Conservation (phyloP, 2,113 vertebrate species). For the Bettongia penicillata region DNA sequence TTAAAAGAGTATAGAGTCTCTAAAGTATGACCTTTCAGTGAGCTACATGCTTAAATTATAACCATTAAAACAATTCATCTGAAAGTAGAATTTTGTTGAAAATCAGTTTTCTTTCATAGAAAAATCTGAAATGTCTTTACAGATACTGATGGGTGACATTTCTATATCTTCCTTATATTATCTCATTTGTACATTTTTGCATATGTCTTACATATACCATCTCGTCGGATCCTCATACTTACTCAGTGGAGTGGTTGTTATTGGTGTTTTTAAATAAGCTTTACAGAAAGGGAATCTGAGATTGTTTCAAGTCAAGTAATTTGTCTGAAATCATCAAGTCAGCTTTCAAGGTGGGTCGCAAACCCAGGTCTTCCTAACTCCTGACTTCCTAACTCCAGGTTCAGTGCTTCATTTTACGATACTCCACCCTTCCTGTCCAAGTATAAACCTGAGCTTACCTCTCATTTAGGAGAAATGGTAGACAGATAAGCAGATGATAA, state of each 20-base stretch:
- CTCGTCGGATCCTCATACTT: not conserved
- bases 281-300: not conserved
- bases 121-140: slow-evolving; percentile 9
- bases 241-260: not conserved
- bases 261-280: not conserved
- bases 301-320: not conserved
- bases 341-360: not conserved
- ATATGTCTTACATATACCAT: not conserved
- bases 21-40: slow-evolving; percentile 5
- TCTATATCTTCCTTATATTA: not conserved
- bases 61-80: not conserved
- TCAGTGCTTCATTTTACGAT: not conserved
- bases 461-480: not conserved
- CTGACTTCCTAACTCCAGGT: not conserved
- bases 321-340: not conserved
- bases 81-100: slow-evolving; percentile 25
- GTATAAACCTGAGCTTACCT: not conserved
- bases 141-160: not conserved
- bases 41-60: slow-evolving; percentile 13
- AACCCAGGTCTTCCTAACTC: not conserved
- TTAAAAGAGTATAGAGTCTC: not conserved
- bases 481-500: too few relatives aligned
- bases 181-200: not conserved
- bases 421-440: not conserved
- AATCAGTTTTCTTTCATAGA: slow-evolving; percentile 7